Evolutionary conservation across 2,113 vertebrate species (phyloP).

Genomic region (Camelus bactrianus): DNA sequence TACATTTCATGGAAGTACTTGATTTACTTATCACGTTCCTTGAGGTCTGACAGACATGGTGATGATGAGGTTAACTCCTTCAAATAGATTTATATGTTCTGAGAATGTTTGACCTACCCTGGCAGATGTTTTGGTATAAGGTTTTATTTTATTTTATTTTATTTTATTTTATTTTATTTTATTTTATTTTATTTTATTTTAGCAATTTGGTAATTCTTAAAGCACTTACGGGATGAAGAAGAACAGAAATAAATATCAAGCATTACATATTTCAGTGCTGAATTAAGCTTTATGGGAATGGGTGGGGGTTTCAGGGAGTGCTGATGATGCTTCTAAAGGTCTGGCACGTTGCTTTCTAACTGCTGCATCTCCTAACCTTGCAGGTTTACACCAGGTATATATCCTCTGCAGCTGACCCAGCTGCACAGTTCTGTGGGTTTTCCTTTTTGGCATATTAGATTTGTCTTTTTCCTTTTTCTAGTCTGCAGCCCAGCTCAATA

Average conservation of each 20-base stretch:
- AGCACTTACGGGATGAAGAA: constrained; percentile 70
- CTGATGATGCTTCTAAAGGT: background rate
- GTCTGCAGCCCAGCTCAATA: background rate
- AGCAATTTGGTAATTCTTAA: constrained; percentile 75
- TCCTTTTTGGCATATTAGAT: background rate
- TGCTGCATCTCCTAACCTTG: background rate
- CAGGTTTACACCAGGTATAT: background rate
- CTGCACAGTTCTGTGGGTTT: background rate
- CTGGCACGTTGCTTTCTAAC: background rate
- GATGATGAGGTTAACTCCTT: constrained; percentile 82
- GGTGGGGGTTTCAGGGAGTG: background rate
- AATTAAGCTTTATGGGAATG: constrained; percentile 1
- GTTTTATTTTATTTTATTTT: constrained; percentile 25
- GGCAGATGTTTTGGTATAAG: constrained; percentile 77
- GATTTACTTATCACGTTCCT: constrained; percentile 82
- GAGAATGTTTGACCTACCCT: constrained; percentile 80
- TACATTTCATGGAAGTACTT: constrained; percentile 82
- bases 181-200: background rate
- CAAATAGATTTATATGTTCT: constrained; percentile 81
- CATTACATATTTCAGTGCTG: background rate
- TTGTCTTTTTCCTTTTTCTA: constrained; percentile 42
- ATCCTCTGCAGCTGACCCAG: background rate
- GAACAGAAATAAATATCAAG: constrained; percentile 38
- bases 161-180: constrained; percentile 31
- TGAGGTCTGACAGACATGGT: constrained; percentile 74